phyloP scores from a whole-genome alignment of 2,888 invertebrate species.

The Neria commutata region DNA sequence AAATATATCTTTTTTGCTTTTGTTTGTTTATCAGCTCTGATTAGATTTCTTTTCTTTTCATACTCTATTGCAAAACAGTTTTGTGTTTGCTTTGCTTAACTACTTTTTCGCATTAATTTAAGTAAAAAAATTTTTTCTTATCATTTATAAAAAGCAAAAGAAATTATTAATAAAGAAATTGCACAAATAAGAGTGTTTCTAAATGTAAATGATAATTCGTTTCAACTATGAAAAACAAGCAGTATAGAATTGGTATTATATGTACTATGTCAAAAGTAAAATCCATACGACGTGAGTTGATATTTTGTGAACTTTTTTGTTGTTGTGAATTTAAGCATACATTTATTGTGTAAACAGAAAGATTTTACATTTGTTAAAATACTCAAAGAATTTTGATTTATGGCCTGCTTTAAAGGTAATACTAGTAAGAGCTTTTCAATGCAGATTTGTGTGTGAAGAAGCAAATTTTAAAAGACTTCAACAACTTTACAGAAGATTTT shows the following conservation, averaged over 20 bases:
- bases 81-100: not conserved
- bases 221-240: not conserved
- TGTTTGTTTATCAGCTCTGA: slow-evolving; percentile 18
- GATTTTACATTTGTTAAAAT: too few relatives aligned
- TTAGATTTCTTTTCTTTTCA: slow-evolving; percentile 24
- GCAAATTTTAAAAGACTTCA: too few relatives aligned
- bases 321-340: slow-evolving; percentile 41
- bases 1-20: not conserved
- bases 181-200: slow-evolving; percentile 16
- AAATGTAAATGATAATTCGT: slow-evolving; percentile 12
- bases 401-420: too few relatives aligned
- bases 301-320: slow-evolving; percentile 55
- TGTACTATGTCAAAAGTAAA: not conserved
- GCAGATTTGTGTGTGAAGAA: too few relatives aligned
- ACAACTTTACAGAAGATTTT: too few relatives aligned
- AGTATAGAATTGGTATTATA: slow-evolving; percentile 16
- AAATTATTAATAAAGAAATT: slow-evolving; percentile 23
- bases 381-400: not conserved
- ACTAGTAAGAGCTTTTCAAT: too few relatives aligned
- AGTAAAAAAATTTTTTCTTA: slow-evolving; percentile 15
- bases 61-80: slow-evolving; percentile 19
- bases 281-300: slow-evolving; percentile 24
- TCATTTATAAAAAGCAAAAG: slow-evolving; percentile 40
- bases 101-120: slow-evolving; percentile 4
- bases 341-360: slow-evolving; percentile 17